Evolutionary conservation across 2,888 invertebrate species (phyloP).

Genomic region (Ophonus ardosiacus): DNA sequence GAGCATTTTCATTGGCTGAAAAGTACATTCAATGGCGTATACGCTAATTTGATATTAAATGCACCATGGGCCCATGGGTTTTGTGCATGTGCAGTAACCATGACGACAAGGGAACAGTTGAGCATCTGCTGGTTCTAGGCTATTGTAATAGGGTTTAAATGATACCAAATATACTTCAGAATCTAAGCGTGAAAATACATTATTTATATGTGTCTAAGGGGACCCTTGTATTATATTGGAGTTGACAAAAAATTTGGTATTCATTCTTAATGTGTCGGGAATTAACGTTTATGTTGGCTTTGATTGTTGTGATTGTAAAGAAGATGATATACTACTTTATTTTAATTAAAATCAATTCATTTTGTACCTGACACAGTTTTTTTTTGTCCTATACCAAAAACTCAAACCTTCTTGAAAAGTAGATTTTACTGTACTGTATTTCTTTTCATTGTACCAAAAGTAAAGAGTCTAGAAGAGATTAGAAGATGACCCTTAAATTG

Average conservation of each 20-base stretch:
- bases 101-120: constrained; percentile 72
- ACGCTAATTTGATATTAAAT: constrained; percentile 75
- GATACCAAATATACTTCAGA: constrained; percentile 74
- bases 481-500: too few relatives aligned
- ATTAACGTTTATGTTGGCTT: constrained; percentile 53
- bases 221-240: constrained; percentile 50
- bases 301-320: constrained; percentile 42
- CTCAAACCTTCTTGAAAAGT: too few relatives aligned
- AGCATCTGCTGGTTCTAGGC: constrained; percentile 74
- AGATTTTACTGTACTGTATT: too few relatives aligned
- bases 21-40: constrained; percentile 72
- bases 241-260: constrained; percentile 16
- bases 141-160: constrained; percentile 73
- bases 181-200: constrained; percentile 73
- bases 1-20: constrained; percentile 66
- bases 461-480: too few relatives aligned
- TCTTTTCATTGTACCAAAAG: too few relatives aligned
- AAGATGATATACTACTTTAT: constrained; percentile 15
- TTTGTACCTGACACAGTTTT: background rate
- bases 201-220: constrained; percentile 73
- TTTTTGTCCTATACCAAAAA: too few relatives aligned
- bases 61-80: constrained; percentile 70
- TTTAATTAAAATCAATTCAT: constrained; percentile 27
- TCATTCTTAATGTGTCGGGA: constrained; percentile 7
- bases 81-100: constrained; percentile 74